Evolutionary conservation across 2,888 invertebrate genomes (phyloP), one percentile per base, ranked within the genome.

Genomic region (Pachydiplax longipennis): DNA sequence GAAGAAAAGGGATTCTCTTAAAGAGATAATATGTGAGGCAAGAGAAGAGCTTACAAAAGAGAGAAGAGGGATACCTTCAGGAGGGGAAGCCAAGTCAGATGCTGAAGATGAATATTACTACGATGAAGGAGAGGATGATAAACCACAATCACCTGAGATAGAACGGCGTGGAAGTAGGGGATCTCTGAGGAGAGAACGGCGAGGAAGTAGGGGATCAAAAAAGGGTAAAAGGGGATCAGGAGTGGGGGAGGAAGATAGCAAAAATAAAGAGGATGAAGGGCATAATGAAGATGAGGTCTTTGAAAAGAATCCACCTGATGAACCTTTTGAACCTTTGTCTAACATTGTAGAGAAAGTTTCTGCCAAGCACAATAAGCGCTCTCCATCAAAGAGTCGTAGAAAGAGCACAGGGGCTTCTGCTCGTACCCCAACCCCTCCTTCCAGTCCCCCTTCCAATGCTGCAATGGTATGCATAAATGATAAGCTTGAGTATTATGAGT

Each of bases 401-500:
- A 87, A 87, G 37, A 87, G 61, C 87, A 87, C 87, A 18, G 61
- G 13, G 6, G 87, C 87, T 87, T 87, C 87, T n/a, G 25, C 73
- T 73, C 25, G 3, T 73, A 10, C 87, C 87, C 87, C 61, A 5
- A 65, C 87, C 61, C 87, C 87, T 37, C 87, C 87, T 65, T 58
- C 87, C 61, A 87, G 87, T 37, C 87, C 87, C 58, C 87, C 22
- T 37, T 87, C 87, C 87, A 87, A 61, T 81, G 81, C 81, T 35
- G 91, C 82, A 91, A 91, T 73, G 91, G 95, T 95, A 92, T 95
- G 95, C 92, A 95, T 95, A 90, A 95, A 95, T 92, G 95, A 95
- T 92, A 93, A 94, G 91, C 95, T 95, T 65, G 94, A 94, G 91
- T 94, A 94, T 93, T 95, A 94, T 93, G 95, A 95, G 93, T 95